These are phyloP conservation scores for Drosophila anceps DNA, from an alignment of 2,888 invertebrate genomes.

Conservation along the genomic window DNA sequence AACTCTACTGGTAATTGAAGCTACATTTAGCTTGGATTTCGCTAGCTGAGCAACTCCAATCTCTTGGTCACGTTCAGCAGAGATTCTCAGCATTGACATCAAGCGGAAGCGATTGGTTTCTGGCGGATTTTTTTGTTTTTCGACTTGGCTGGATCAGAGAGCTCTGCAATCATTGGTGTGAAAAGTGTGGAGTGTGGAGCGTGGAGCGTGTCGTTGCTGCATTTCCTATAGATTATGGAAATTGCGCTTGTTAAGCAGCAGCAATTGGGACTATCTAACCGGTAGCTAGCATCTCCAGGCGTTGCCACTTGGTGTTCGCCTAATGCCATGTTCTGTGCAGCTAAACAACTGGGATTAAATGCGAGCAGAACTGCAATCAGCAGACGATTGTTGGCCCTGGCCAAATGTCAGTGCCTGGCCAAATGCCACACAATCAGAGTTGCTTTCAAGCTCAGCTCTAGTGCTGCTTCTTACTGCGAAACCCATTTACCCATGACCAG, in stretches of 20 bases:
- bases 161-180: conserved; percentile 58
- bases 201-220: conserved; percentile 38
- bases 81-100: conserved; percentile 63
- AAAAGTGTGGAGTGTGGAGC: conserved; percentile 43
- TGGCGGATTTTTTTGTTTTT: not conserved
- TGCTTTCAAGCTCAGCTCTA: not conserved
- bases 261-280: conserved; percentile 7
- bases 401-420: conserved; percentile 41
- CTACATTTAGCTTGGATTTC: not conserved
- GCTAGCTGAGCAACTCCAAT: conserved; percentile 6
- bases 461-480: conserved; percentile 6
- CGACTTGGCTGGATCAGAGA: conserved; percentile 29
- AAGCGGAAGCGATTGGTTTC: conserved; percentile 55
- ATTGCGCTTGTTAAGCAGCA: conserved; percentile 34
- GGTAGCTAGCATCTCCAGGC: conserved; percentile 54
- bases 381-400: conserved; percentile 9
- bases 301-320: conserved; percentile 31
- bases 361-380: conserved; percentile 6
- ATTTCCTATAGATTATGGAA: conserved; percentile 57
- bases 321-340: conserved; percentile 42
- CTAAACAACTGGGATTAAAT: conserved; percentile 13
- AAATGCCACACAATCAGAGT: conserved; percentile 38
- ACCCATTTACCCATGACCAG: conserved; percentile 35
- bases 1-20: conserved; percentile 36
- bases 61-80: conserved; percentile 62